Evolutionary conservation across 2,888 invertebrate species (phyloP).

Genomic region (Ctena decussata): DNA sequence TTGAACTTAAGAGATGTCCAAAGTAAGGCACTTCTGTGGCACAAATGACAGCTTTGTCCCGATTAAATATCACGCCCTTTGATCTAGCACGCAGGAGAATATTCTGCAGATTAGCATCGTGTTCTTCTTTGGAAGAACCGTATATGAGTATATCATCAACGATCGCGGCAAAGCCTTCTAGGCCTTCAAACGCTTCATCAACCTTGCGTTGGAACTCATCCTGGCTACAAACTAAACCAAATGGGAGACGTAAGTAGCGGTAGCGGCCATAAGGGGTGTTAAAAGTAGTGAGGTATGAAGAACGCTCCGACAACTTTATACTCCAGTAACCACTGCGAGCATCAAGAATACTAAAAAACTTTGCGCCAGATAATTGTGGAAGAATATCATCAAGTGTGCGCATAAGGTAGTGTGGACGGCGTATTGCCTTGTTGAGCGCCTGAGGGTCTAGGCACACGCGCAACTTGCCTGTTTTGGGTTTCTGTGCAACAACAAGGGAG

Average conservation of each 20-base stretch:
- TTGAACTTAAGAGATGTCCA: slow-evolving; percentile 41
- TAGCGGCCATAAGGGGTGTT: slow-evolving; percentile 59
- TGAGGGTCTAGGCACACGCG: slow-evolving; percentile 38
- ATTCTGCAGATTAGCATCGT: slow-evolving; percentile 33
- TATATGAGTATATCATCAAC: slow-evolving; percentile 51
- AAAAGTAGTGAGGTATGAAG: slow-evolving; percentile 47
- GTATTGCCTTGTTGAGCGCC: slow-evolving; percentile 39
- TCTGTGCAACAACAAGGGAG: slow-evolving; percentile 18
- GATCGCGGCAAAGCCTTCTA: slow-evolving; percentile 33
- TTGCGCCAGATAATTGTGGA: slow-evolving; percentile 17
- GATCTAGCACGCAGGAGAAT: slow-evolving; percentile 23
- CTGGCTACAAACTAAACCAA: slow-evolving; percentile 32
- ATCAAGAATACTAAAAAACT: slow-evolving; percentile 36
- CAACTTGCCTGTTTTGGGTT: slow-evolving; percentile 30
- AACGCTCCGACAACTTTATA: slow-evolving; percentile 34
- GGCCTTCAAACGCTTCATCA: slow-evolving; percentile 39
- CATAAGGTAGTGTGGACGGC: slow-evolving; percentile 36
- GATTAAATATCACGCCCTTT: slow-evolving; percentile 37
- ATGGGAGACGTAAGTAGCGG: slow-evolving; percentile 51
- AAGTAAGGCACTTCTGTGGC: slow-evolving; percentile 40
- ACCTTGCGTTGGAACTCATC: slow-evolving; percentile 43
- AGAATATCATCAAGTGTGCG: slow-evolving; percentile 36
- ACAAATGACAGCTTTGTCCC: slow-evolving; percentile 41
- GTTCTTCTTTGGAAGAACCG: slow-evolving; percentile 33
- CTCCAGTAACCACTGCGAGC: slow-evolving; percentile 25